Base-by-base conservation (phyloP, 2,113 vertebrate species). In the Cyprinus carpio region DNA sequence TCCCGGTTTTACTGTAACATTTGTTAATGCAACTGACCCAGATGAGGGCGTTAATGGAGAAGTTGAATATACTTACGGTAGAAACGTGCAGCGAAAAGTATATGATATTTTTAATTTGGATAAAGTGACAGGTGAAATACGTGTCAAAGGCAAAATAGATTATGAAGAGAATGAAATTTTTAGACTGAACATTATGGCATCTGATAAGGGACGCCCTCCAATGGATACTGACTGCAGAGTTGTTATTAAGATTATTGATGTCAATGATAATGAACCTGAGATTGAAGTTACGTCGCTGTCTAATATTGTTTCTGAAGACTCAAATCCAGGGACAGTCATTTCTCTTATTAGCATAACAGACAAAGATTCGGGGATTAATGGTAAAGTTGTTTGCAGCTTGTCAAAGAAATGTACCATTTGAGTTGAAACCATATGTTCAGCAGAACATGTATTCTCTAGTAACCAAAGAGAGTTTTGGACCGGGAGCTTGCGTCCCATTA, bases 331-430 rank as follows among this genome's bases (percentile, higher is more conserved):
- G 54, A 93, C 93, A 0, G 86, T 93, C 12, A 91, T 94, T 12
- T 92, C 91, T 0, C 87, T 95, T 4, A 91, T 95, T 16, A 94
- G 93, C 1, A 87, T 94, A 5, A 91, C 90, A 0, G 94, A 95
- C 74, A 87, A 75, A 31, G 94, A 95, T 67, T 94, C 93, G 31
- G 93, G 91, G 25, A 82, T 91, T 11, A 94, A 95, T 82, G 92
- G 93, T 0, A 91, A 93, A 75, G 84, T 90, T 49, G 31, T 74
- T 0, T 94, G 91, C 75, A 90, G 83, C 72, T 79, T 94, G 7
- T 86, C 90, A 6, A 9, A 40, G n/a, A 7, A 40, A 9, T 40
- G 37, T 40, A 40, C 37, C 37, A 1, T 40, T 94, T 90, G 92
- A 91, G 67, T 34, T 95, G 46, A 91, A 93, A 85, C 90, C 89